phyloP scores from a whole-genome alignment of 2,113 vertebrate genomes.

The Zosterops pallidus region DNA sequence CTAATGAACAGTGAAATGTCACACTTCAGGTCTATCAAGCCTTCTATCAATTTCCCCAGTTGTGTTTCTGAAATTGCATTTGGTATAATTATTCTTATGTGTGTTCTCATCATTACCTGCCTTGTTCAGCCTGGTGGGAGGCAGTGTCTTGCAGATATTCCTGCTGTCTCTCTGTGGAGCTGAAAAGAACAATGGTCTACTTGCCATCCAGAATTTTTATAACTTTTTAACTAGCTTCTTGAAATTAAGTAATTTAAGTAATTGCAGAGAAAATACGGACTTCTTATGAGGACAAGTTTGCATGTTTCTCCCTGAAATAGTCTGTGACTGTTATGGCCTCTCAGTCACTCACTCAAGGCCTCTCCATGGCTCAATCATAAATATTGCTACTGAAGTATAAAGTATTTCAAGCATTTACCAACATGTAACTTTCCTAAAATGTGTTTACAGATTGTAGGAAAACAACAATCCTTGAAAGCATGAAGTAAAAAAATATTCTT shows the following conservation, averaged over 20 bases:
- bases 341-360: background rate
- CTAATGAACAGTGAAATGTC: background rate
- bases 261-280: background rate
- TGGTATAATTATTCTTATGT: conserved; percentile 29
- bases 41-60: background rate
- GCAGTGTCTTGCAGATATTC: conserved; percentile 32
- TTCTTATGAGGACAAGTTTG: background rate
- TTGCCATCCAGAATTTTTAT: conserved; percentile 4
- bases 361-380: background rate
- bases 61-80: background rate
- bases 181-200: background rate
- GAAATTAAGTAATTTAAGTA: conserved; percentile 3
- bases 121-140: conserved; percentile 30
- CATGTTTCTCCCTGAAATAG: background rate
- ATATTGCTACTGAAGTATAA: background rate
- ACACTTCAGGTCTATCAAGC: background rate
- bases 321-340: background rate
- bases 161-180: background rate
- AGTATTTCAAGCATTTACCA: background rate
- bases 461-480: background rate
- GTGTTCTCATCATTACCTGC: conserved; percentile 35
- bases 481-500: background rate
- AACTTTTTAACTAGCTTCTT: background rate
- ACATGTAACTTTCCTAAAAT: background rate
- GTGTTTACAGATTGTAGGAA: background rate